phyloP scores from a whole-genome alignment of 2,113 vertebrate genomes.

The Tricholaema leucomelas region DNA sequence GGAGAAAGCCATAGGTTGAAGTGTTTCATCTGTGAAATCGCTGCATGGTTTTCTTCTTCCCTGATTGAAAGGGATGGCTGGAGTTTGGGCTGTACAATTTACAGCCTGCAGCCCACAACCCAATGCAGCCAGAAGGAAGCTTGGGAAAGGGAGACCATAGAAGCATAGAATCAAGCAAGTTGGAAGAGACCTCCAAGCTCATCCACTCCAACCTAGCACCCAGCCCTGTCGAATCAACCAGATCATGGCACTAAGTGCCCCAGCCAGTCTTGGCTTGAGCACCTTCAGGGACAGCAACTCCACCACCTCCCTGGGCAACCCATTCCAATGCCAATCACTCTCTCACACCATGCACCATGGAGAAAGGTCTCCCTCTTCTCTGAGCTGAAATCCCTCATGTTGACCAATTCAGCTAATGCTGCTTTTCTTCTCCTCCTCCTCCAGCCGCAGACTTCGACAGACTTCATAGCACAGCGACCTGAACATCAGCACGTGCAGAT shows the following conservation, averaged over 20 bases:
- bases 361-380: not conserved
- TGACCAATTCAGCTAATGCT: not conserved
- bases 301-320: no score
- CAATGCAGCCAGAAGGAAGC: not conserved
- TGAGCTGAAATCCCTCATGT: not conserved
- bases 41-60: constrained; percentile 20
- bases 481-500: not conserved
- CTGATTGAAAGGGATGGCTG: not conserved
- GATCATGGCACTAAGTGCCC: no score
- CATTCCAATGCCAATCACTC: no score
- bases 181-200: no score
- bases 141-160: constrained; percentile 17
- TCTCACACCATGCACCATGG: no score
- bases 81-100: not conserved
- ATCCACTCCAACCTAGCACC: no score
- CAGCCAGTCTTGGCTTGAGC: no score
- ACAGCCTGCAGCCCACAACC: not conserved
- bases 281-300: no score
- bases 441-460: not conserved
- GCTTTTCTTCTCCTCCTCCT: not conserved
- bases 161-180: no score
- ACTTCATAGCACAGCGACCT: not conserved
- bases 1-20: not conserved
- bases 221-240: no score
- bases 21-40: constrained; percentile 17